Base-by-base conservation (phyloP, 2,888 invertebrate species). In the Camponotus fellah region DNA sequence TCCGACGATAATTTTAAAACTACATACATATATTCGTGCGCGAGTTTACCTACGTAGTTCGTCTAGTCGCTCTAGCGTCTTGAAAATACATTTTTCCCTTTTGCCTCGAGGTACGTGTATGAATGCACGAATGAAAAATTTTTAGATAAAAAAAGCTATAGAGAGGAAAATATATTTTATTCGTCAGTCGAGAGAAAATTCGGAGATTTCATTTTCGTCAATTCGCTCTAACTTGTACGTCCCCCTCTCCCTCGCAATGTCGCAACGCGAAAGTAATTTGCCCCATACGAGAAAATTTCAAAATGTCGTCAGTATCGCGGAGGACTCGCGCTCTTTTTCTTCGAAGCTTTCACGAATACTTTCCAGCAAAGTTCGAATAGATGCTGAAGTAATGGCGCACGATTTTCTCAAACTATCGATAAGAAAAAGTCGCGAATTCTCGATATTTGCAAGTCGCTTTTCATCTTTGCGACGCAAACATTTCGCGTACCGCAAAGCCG, bases 391-490 rank as follows among this genome's bases (percentile, higher is more conserved):
- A 69, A 68, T 64, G n/a, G n/a, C 34, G 12, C 37, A 26, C 26
- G 46, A 6, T 79, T 43, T 60, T 40, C 79, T 60, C 60, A 17
- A 60, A 9, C 4, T 60, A 56, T 79, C 34, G 1, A 60, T 62
- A 79, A 71, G 53, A 71, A 26, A 62, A 62, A 62, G 60, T 26
- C 14, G 12, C 46, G 12, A 60, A 46, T 43, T 17, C 17, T 37
- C 26, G 46, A 80, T 53, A 53, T 60, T 80, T 40, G 56, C 40
- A n/a, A 40, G 37, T 43, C 21, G 49, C 56, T n/a, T 80, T 80
- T 74, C 56, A 65, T 56, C n/a, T 74, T 65, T 56, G 46, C 58
- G 72, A 85, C 40, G 68, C 68, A 71, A 80, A 53, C 17, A 68
- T 83, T 72, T 75, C 58, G 75, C 74, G 64, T 69, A 43, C 56